Evolutionary conservation across 2,797 vertebrate species (phyloP).

Genomic region (Phoebastria nigripes): DNA sequence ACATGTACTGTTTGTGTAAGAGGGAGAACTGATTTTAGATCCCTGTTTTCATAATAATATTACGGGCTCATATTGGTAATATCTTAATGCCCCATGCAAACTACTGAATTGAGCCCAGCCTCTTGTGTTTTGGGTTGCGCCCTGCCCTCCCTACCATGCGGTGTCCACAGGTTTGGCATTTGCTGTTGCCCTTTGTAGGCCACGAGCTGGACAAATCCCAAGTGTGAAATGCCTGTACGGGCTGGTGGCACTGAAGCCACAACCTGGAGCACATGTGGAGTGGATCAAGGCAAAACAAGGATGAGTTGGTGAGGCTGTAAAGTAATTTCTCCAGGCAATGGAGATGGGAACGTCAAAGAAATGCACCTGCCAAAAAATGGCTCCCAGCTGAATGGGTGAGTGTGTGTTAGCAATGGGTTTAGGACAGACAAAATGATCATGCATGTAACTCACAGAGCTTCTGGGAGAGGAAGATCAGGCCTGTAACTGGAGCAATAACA

Average conservation of each 20-base stretch:
- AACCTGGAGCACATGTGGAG: not conserved
- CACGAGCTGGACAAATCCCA: not conserved
- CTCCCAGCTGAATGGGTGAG: not conserved
- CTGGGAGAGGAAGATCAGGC: not conserved
- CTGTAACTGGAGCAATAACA: not conserved
- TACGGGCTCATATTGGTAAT: not conserved
- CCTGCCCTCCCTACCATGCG: rapidly evolving
- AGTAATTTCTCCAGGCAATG: not conserved
- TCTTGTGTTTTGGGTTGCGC: not conserved
- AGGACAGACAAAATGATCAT: not conserved
- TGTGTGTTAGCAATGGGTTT: not conserved
- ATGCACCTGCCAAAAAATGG: not conserved
- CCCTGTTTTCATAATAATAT: not conserved
- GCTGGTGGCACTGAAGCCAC: not conserved
- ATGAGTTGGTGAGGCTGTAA: not conserved
- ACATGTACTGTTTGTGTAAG: not conserved
- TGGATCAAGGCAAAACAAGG: not conserved
- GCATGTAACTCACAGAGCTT: not conserved
- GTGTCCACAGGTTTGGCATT: not conserved
- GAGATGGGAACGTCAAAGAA: not conserved
- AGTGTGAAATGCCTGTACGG: not conserved
- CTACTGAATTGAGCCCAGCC: not conserved
- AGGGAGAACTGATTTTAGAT: not conserved
- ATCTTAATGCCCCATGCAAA: not conserved
- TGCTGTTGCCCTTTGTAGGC: not conserved